Evolutionary conservation across 2,113 vertebrate species (phyloP).

Genomic region (Phoenicopterus ruber): DNA sequence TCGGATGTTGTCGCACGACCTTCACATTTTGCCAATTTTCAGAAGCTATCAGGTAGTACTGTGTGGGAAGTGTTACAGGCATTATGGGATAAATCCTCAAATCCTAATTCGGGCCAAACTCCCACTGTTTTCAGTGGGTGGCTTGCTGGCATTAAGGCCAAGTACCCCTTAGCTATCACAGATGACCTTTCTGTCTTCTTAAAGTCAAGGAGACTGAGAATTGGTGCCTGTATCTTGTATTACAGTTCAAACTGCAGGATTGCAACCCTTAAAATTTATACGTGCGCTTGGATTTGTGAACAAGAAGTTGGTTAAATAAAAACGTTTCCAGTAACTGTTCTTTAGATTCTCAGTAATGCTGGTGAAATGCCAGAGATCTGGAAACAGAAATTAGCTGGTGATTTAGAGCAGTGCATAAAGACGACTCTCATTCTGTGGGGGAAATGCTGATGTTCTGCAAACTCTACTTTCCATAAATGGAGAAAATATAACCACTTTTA

Average conservation of each 20-base stretch:
- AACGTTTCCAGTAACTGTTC: neutral
- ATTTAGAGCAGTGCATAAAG: neutral
- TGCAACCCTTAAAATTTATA: neutral
- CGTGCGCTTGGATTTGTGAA: neutral
- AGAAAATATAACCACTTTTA: neutral
- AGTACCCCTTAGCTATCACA: neutral
- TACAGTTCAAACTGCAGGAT: neutral
- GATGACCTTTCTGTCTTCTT: neutral
- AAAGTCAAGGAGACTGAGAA: neutral
- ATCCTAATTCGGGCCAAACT: neutral
- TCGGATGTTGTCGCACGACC: neutral
- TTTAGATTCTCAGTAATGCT: neutral
- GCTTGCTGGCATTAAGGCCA: neutral
- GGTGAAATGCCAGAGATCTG: neutral
- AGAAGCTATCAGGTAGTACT: constrained; percentile 28
- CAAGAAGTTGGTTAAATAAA: neutral
- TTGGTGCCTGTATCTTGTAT: neutral
- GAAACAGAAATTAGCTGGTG: neutral
- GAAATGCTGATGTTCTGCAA: neutral
- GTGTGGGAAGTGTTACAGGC: constrained; percentile 1
- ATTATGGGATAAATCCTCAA: neutral
- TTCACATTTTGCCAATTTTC: neutral
- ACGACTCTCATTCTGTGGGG: neutral
- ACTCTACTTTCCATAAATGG: neutral
- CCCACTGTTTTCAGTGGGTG: constrained; percentile 10